Evolutionary conservation across 2,888 invertebrate genomes (phyloP).

Genomic region (Caenorhabditis wallacei): DNA sequence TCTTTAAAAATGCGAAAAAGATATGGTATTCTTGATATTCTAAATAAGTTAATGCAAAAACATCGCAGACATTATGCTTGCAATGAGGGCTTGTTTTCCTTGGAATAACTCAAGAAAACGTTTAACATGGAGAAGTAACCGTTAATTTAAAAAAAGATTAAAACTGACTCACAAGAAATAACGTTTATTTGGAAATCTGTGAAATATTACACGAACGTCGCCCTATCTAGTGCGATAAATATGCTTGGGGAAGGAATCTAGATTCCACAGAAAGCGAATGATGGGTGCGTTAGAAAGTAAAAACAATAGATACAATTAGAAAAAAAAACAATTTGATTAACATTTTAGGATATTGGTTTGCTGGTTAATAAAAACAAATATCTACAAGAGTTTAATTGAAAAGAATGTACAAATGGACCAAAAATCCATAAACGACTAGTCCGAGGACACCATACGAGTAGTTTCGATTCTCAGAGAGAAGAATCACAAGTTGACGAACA

Average conservation of each 20-base stretch:
- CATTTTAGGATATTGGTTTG: not conserved
- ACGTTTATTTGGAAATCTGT: not conserved
- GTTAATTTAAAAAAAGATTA: not conserved
- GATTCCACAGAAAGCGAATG: not conserved
- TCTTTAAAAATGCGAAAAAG: too few relatives aligned
- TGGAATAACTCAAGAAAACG: too few relatives aligned
- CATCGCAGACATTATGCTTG: too few relatives aligned
- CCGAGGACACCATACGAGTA: constrained; percentile 20
- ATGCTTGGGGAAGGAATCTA: not conserved
- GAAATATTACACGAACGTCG: not conserved
- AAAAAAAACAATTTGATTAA: not conserved
- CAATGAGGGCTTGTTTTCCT: too few relatives aligned
- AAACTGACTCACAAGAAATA: not conserved
- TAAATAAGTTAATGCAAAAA: too few relatives aligned
- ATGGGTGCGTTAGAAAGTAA: constrained; percentile 20
- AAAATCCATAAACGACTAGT: constrained; percentile 4
- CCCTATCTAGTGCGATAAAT: not conserved
- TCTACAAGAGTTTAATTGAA: constrained; percentile 4
- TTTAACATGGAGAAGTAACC: not conserved
- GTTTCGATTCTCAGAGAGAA: constrained; percentile 11
- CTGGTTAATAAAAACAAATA: not conserved
- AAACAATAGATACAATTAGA: constrained; percentile 16
- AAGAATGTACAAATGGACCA: constrained; percentile 35
- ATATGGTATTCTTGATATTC: too few relatives aligned
- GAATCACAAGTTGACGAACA: constrained; percentile 25